phyloP scores from a whole-genome alignment of 2,113 vertebrate genomes.

The Forbesichthys agassizii region DNA sequence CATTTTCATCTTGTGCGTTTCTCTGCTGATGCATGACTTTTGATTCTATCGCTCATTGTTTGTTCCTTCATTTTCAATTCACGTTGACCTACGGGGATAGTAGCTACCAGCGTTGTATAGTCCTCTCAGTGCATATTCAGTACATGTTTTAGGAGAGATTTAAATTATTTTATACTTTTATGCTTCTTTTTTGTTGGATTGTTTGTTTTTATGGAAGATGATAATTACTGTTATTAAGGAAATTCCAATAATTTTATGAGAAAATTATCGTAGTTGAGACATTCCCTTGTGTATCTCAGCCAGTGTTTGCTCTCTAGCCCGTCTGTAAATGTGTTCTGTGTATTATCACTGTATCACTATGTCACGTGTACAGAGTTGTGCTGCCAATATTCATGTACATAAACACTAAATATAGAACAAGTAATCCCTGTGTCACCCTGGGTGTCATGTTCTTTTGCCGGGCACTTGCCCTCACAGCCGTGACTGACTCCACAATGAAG shows the following conservation, averaged over 20 bases:
- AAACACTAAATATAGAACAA: conserved; percentile 85
- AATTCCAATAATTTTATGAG: conserved; percentile 79
- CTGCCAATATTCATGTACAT: conserved; percentile 85
- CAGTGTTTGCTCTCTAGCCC: conserved; percentile 81
- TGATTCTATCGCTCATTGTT: conserved; percentile 69
- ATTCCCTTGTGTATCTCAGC: conserved; percentile 79
- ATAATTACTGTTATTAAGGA: conserved; percentile 82
- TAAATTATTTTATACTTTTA: conserved; percentile 99
- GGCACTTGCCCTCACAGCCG: conserved; percentile 52
- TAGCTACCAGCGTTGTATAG: conserved; percentile 59
- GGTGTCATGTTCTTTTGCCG: conserved; percentile 75
- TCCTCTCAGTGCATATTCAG: conserved; percentile 64
- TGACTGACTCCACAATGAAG: conserved; percentile 39
- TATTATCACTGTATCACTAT: conserved; percentile 84
- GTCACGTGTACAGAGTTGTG: conserved; percentile 94
- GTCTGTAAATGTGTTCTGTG: conserved; percentile 90
- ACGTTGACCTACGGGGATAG: conserved; percentile 67
- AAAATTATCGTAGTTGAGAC: conserved; percentile 78
- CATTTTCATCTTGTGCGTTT: conserved; percentile 60
- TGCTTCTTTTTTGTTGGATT: conserved; percentile 78
- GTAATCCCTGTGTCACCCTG: conserved; percentile 75
- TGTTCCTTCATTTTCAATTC: conserved; percentile 56
- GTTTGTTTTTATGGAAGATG: conserved; percentile 84
- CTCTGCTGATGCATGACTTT: conserved; percentile 86
- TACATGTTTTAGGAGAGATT: conserved; percentile 77